A percentile compares a stretch with the other conserved stretches of the same genome.
phyloP scores from a whole-genome alignment of 2,797 vertebrate genomes.

The Leuciscus waleckii region DNA sequence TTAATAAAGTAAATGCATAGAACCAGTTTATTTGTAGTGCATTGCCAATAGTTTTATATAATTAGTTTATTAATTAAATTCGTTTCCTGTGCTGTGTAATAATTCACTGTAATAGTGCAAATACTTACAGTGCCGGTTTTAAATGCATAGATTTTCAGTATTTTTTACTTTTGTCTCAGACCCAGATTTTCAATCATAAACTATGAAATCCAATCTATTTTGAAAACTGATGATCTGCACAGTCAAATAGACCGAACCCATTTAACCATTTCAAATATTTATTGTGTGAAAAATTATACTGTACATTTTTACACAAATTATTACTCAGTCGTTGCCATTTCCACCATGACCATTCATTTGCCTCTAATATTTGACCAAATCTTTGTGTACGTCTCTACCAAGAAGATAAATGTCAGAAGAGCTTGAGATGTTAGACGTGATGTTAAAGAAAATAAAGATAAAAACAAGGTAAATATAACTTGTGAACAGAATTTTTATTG shows the following conservation, averaged over 20 bases:
- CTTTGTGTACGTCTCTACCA: background rate
- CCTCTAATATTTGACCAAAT: background rate
- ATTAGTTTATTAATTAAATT: too few species aligned
- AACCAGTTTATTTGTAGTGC: too few species aligned
- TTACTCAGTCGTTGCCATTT: background rate
- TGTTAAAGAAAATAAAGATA: background rate
- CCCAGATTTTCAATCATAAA: background rate
- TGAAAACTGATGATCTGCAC: background rate
- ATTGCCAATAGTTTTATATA: too few species aligned
- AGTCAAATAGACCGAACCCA: too few species aligned
- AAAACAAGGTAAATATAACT: background rate
- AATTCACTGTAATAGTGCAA: too few species aligned
- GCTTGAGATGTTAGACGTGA: background rate
- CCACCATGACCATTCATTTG: background rate
- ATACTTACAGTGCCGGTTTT: too few species aligned
- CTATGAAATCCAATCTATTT: background rate
- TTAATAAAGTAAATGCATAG: too few species aligned
- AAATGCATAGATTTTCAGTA: too few species aligned
- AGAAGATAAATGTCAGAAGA: background rate
- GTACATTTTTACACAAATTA: background rate
- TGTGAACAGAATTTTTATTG: too few species aligned
- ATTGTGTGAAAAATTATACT: too few species aligned
- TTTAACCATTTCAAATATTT: too few species aligned
- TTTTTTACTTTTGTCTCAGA: background rate
- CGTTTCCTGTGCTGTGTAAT: too few species aligned